phyloP scores from a whole-genome alignment of 2,797 vertebrate genomes.

The Oryzias sinensis region DNA sequence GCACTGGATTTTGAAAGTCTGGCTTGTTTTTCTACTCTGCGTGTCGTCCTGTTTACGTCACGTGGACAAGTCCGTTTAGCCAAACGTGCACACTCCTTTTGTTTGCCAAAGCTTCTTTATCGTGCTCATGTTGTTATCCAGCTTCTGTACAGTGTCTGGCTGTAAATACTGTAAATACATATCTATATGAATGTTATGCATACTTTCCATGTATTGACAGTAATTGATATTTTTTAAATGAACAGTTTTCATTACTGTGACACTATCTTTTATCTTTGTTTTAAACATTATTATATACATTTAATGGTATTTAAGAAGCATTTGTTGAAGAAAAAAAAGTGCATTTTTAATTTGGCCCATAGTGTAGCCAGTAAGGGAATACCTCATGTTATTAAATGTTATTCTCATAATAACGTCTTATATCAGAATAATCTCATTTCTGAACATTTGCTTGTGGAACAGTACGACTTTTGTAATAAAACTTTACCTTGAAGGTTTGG shows the following conservation, averaged over 20 bases:
- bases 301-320: constrained; percentile 72
- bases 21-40: constrained; percentile 69
- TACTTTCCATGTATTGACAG: constrained; percentile 78
- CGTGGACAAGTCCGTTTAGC: constrained; percentile 71
- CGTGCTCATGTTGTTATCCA: constrained; percentile 58
- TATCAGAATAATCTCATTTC: constrained; percentile 59
- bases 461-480: constrained; percentile 69
- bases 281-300: constrained; percentile 62
- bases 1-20: constrained; percentile 79
- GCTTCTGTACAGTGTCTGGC: constrained; percentile 47
- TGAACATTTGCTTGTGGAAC: constrained; percentile 62
- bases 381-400: constrained; percentile 74
- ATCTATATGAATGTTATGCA: constrained; percentile 82
- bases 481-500: constrained; percentile 33
- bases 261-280: constrained; percentile 75
- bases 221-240: constrained; percentile 73
- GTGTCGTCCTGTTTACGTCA: constrained; percentile 73
- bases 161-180: constrained; percentile 81
- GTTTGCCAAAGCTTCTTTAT: constrained; percentile 80
- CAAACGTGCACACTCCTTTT: constrained; percentile 71
- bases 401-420: constrained; percentile 60
- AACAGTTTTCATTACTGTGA: constrained; percentile 82
- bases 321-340: constrained; percentile 64
- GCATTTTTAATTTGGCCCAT: constrained; percentile 62
- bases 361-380: constrained; percentile 68